These are phyloP conservation scores for Onthophagus taurus DNA, from an alignment of 1,140 invertebrate genomes.

Conservation along the genomic window DNA sequence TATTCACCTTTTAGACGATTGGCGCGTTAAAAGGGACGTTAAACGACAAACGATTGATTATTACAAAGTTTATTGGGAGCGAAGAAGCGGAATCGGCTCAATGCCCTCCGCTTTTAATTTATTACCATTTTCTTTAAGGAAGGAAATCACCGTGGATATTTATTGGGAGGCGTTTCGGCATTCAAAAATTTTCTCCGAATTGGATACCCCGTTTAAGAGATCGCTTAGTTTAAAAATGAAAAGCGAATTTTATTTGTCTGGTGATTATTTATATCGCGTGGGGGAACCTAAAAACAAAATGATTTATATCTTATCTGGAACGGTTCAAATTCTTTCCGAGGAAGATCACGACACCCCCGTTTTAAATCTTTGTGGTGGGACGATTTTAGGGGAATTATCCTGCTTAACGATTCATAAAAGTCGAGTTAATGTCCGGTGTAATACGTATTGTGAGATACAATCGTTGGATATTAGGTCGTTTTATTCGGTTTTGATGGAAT, in stretches of 20 bases:
- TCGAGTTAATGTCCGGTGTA: constrained; percentile 19
- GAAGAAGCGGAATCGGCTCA: constrained; percentile 9
- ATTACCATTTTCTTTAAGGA: constrained; percentile 15
- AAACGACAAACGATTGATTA: constrained; percentile 11
- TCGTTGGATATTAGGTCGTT: constrained; percentile 37
- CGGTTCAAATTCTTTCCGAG: constrained; percentile 27
- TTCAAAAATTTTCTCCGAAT: constrained; percentile 25
- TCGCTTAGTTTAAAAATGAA: constrained; percentile 22
- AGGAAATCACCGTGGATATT: constrained; percentile 16
- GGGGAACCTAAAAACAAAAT: constrained; percentile 40
- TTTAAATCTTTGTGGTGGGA: constrained; percentile 40
- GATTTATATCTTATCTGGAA: constrained; percentile 40
- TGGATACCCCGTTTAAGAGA: constrained; percentile 8
- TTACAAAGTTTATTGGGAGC: constrained; percentile 16
- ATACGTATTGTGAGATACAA: constrained; percentile 41
- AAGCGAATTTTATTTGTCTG: constrained; percentile 40
- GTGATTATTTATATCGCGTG: constrained; percentile 39
- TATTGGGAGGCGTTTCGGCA: constrained; percentile 19
- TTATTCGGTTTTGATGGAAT: constrained; percentile 26
- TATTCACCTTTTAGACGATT: constrained; percentile 9
- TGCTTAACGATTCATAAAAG: background rate
- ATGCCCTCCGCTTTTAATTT: constrained; percentile 4
- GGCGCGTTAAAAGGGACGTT: constrained; percentile 5
- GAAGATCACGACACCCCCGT: constrained; percentile 41
- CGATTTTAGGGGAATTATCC: constrained; percentile 39